phyloP scores from a whole-genome alignment of 2,888 invertebrate species.

The Dysmachus trigonus region DNA sequence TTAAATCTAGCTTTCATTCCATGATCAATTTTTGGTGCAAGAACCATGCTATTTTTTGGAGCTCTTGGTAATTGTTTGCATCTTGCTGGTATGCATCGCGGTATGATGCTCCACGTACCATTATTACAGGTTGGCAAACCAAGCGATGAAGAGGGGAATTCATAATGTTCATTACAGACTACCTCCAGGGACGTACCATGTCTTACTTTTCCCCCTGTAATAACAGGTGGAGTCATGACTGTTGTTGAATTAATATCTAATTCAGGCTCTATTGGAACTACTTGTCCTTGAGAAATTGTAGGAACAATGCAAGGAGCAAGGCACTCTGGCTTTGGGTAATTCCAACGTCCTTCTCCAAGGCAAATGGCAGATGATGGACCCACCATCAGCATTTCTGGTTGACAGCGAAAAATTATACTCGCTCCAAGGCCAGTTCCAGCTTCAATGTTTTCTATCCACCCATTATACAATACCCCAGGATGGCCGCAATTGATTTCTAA shows the following conservation, averaged over 20 bases:
- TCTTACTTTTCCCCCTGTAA: constrained; percentile 69
- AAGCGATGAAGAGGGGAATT: constrained; percentile 78
- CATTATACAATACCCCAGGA: constrained; percentile 93
- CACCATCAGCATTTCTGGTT: constrained; percentile 89
- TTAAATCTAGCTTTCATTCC: constrained; percentile 93
- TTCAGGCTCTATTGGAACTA: constrained; percentile 69
- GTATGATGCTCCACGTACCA: constrained; percentile 95
- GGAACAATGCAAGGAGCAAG: constrained; percentile 94
- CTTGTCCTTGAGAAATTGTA: constrained; percentile 80
- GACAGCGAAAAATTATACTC: constrained; percentile 91
- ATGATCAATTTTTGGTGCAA: constrained; percentile 97
- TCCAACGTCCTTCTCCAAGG: constrained; percentile 93
- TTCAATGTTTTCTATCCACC: constrained; percentile 92
- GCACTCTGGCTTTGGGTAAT: constrained; percentile 91
- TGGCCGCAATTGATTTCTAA: constrained; percentile 96
- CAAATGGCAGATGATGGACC: constrained; percentile 92
- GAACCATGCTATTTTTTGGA: constrained; percentile 93
- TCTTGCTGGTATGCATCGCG: constrained; percentile 82
- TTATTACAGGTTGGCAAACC: constrained; percentile 88
- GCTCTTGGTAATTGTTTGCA: constrained; percentile 84
- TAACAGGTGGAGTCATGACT: constrained; percentile 53
- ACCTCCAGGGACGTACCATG: constrained; percentile 80
- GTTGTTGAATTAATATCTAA: constrained; percentile 62
- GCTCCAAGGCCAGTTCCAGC: constrained; percentile 90
- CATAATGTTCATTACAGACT: constrained; percentile 85